Evolutionary conservation across 2,888 invertebrate species (phyloP), one percentile per base, ranked within the genome.

Genomic region (Eumerus sabulonum): DNA sequence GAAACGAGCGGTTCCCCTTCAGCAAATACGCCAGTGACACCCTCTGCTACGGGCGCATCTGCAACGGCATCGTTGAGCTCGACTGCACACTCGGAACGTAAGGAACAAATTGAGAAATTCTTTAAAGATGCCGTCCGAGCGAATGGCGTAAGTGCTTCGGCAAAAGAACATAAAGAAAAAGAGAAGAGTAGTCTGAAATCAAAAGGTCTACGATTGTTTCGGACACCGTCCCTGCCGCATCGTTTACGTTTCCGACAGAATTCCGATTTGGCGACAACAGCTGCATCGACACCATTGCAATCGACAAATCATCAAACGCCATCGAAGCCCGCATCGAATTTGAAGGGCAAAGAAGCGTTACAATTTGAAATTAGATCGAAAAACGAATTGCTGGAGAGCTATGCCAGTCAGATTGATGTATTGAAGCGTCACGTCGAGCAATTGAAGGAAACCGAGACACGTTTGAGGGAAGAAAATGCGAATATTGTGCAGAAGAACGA

Each of bases 351-450:
- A 85, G 89, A 89, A 82, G 88, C 89, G 0, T 83, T 89, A 44
- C 85, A 88, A 66, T 90, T 90, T 16, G 91, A 91, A 85, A 90
- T 91, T 74, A 89, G 90, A 76, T 90, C 90, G 81, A 91, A 91
- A 87, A 90, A 90, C 79, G 87, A 88, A 60, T 88, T 87, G 38
- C 90, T 91, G 50, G 88, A 89, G 79, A 91, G 90, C 71, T 87
- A 91, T 66, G 85, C 87, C 0, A 90, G 89, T 54, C 90, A 91
- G 83, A 85, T 91, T 44, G 90, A 91, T 77, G 90, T 90, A 56
- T 85, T 90, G 67, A 90, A 90, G 76, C 85, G 86, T n/a, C 88
- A 90, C 79, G 86, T 90, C 11, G 86, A 86, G 18, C 85, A 87
- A 64, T 82, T 91, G 3, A 88, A 89, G 81, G 86, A 86, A 66